Evolutionary conservation across 2,888 invertebrate species (phyloP).

Genomic region (Norana najaformis): DNA sequence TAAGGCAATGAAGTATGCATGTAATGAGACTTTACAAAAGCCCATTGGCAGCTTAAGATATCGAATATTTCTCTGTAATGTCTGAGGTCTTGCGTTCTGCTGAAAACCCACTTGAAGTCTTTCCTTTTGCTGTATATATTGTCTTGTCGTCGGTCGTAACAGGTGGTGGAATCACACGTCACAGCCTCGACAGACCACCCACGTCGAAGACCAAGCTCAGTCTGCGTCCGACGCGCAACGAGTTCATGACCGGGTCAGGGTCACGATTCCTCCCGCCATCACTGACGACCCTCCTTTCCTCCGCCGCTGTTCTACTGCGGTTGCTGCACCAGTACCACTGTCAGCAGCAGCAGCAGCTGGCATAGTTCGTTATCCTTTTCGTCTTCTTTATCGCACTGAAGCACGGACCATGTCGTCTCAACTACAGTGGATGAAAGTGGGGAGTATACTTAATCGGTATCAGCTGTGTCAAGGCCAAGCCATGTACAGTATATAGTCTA

Average conservation of each 20-base stretch:
- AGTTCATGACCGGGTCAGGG: constrained; percentile 21
- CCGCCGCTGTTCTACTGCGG: not conserved
- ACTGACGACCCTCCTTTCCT: not conserved
- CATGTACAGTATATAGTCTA: not conserved
- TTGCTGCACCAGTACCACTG: not conserved
- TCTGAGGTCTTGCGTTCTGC: no score
- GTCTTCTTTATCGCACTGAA: not conserved
- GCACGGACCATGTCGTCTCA: not conserved
- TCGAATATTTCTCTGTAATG: no score
- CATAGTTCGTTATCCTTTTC: not conserved
- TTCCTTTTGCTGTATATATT: no score
- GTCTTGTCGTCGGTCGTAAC: not conserved
- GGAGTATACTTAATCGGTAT: not conserved
- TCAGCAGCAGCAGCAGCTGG: not conserved
- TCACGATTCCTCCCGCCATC: not conserved
- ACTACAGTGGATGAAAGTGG: not conserved
- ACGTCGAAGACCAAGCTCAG: constrained; percentile 25
- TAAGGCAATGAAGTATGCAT: no score
- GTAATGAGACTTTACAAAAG: no score
- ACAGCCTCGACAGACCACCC: constrained; percentile 30
- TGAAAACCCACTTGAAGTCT: no score
- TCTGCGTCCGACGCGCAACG: constrained; percentile 26
- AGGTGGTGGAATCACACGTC: constrained; percentile 22
- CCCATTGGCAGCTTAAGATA: no score
- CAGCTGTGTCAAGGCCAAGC: not conserved